Base-by-base conservation (phyloP, 2,888 invertebrate genomes). In the Thumatha senex region DNA sequence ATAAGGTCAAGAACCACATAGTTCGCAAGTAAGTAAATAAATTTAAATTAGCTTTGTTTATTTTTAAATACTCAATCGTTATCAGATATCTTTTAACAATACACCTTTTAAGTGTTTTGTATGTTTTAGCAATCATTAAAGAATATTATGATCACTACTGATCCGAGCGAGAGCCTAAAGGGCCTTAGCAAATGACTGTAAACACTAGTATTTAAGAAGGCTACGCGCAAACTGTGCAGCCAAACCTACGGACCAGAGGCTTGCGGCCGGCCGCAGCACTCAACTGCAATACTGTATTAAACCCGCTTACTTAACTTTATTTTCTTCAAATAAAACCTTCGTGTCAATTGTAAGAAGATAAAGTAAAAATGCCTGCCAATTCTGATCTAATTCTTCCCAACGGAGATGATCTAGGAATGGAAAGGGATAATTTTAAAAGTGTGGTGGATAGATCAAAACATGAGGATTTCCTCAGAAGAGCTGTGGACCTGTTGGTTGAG, bases 391-490 rank as follows among this genome's bases (percentile, higher is more conserved):
- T 90, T 63, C 76, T 86, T 59, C 76, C 77, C 33, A 76, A 77
- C 39, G 82, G 74, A n/a, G 80, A 82, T 45, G 82, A 82, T 41
- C 73, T 77, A 53, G 76, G 69, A 34, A 70, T 74, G n/a, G 78
- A 79, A 34, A 77, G 73, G 43, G 77, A 70, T 49, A 71, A 76
- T 61, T 94, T 91, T 75, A 93, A 93, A 72, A 95, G 95, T 74
- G 84, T 95, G 50, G 94, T 96, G 1, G 91, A 92, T 34, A 89
- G 92, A 65, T 85, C 92, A 13, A 89, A 92, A 38, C 96, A 96
- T 78, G 96, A 96, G 76, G 92, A 93, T 41, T 96, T 97, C 74
- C 89, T 97, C 38, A 90, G 94, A 45, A 92, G 94, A 56, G 94
- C 95, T 52, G 92, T 95, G 42, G 95, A 96, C 51, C 82, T 96